Evolutionary conservation across 1,140 invertebrate species (phyloP), one percentile per base, ranked within the genome.

Genomic region (Orussus abietinus): DNA sequence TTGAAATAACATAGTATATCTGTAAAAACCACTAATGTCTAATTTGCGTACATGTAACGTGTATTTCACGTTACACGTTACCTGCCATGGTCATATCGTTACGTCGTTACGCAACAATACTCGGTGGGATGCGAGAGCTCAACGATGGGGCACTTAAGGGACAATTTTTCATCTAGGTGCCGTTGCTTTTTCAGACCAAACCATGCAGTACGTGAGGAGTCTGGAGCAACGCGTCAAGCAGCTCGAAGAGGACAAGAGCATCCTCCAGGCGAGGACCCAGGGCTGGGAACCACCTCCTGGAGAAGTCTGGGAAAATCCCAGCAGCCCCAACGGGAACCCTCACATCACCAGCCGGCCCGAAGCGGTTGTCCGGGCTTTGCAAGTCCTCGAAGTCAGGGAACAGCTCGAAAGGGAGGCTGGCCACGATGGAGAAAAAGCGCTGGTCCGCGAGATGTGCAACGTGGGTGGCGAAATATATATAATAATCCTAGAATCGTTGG

Each of bases 371-470:
- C 79, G 90, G 54, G 91, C 92, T 18, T 79, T 95, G 47, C 91
- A 93, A 66, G 88, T 92, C 25, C 75, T 95, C 33, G 90, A 95
- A 76, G 88, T 95, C 11, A 79, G 92, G 56, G 90, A 94, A 64
- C 83, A 91, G 56, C 74, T 94, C 26, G 90, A 94, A 60, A 78
- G 84, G 33, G 82, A 83, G 31, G 78, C 83, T 49, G 82, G 94
- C 64, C 91, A 90, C 57, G 87, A 93, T 50, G 85, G 88, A 5
- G 92, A 96, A 66, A 93, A 93, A 64, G 92, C 92, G 7, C 78
- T 97, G 36, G 88, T 96, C 15, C 79, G 90, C 51, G 92, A 96
- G 75, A 96, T 97, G 92, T 96, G 92, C 73, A 96, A 96, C 76
- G 92, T 96, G 75, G 77, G 81, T 75, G 26, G 18, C 18, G 12